A percentile compares a stretch with the other conserved stretches of the same genome.
phyloP scores from a whole-genome alignment of 2,113 vertebrate genomes.

The Lophura nycthemera region DNA sequence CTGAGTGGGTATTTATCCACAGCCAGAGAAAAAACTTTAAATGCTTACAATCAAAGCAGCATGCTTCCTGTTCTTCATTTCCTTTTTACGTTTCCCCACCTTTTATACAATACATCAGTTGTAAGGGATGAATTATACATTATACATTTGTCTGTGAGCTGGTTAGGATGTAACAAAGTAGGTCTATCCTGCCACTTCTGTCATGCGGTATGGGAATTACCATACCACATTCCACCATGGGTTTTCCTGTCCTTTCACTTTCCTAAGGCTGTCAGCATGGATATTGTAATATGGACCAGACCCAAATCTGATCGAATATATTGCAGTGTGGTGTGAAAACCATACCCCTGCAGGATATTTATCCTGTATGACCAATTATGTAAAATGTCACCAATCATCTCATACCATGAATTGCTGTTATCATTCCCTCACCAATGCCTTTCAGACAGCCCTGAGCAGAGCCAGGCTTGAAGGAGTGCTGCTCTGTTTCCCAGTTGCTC shows the following conservation, averaged over 20 bases:
- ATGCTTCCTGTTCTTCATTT: not conserved
- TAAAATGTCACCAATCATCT: fast-evolving
- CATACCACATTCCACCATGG: fast-evolving
- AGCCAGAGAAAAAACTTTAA: not conserved
- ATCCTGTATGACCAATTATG: not conserved
- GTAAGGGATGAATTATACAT: not conserved
- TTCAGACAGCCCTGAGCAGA: not conserved
- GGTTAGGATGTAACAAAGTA: not conserved
- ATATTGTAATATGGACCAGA: not conserved
- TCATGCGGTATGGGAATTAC: fast-evolving
- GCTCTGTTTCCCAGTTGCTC: not conserved
- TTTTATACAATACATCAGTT: not conserved
- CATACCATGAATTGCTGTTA: fast-evolving
- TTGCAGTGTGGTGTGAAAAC: not conserved
- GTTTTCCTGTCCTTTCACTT: not conserved
- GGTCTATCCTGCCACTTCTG: not conserved
- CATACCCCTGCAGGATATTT: not conserved
- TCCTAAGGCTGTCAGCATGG: not conserved
- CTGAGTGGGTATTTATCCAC: not conserved
- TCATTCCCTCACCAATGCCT: not conserved
- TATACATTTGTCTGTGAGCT: not conserved
- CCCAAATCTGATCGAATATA: not conserved
- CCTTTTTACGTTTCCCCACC: fast-evolving
- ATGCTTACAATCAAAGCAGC: not conserved
- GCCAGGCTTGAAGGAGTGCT: not conserved